Conservation (phyloP, 35 echinoderm and acorn worm genomes). For the Amphiura filiformis region DNA sequence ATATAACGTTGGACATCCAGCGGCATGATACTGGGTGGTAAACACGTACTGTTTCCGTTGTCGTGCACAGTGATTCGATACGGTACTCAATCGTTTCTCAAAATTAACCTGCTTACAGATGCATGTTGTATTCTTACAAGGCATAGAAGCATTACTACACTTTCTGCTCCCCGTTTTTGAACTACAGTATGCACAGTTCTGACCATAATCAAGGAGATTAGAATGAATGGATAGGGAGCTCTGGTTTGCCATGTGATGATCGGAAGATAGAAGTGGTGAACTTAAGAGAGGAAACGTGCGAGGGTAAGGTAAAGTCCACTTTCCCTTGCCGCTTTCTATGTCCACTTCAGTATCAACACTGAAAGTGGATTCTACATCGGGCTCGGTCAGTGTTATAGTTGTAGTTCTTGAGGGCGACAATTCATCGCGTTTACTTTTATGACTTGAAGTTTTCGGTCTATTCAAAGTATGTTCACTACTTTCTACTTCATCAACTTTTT, state of each 20-base stretch:
- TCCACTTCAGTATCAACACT: not conserved
- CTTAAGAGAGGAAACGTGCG: not conserved
- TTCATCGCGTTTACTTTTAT: no score
- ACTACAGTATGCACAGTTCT: no score
- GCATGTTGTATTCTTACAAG: not conserved
- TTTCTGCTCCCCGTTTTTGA: not conserved
- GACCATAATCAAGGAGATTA: not conserved
- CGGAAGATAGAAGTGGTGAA: not conserved
- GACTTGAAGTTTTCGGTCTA: no score
- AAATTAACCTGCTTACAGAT: not conserved
- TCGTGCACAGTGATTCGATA: not conserved
- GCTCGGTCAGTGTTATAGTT: no score
- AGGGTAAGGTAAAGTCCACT: not conserved
- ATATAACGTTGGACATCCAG: not conserved
- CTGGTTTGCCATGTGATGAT: not conserved
- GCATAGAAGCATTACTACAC: not conserved
- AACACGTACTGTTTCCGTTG: not conserved
- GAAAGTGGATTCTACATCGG: not conserved
- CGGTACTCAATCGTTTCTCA: not conserved
- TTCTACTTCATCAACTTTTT: slow-evolving; percentile 37
- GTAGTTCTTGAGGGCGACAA: no score
- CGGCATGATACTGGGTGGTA: not conserved
- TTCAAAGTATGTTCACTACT: no score
- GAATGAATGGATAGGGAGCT: not conserved
- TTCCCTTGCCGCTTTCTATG: not conserved